Conservation (phyloP, 2,797 vertebrate species). For the Gallinago stenura region DNA sequence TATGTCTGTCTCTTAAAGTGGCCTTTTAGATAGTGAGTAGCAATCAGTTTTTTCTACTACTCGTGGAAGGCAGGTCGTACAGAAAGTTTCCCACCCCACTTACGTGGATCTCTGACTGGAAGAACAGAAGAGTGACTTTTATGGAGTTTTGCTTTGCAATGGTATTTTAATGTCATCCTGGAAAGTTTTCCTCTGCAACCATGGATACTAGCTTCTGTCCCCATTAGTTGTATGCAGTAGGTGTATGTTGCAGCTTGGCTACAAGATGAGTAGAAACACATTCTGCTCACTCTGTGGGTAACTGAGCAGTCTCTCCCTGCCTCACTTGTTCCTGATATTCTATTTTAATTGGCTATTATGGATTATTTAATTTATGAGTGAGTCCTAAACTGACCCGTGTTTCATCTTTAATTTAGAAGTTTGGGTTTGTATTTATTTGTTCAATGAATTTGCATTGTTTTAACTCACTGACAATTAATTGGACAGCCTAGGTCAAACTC, state of each 20-base stretch:
- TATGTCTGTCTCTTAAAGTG: neutral
- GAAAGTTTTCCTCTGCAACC: neutral
- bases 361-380: neutral
- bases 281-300: neutral
- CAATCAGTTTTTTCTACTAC: neutral
- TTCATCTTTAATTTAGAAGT: conserved; percentile 20
- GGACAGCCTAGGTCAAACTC: conserved; percentile 31
- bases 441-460: conserved; percentile 45
- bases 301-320: neutral
- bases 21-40: neutral
- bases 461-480: conserved; percentile 48
- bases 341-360: conserved; percentile 36
- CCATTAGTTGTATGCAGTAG: neutral
- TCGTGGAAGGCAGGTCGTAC: neutral
- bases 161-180: neutral
- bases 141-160: neutral
- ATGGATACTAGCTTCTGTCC: neutral
- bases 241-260: neutral
- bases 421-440: conserved; percentile 29
- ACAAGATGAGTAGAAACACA: neutral
- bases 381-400: neutral
- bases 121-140: neutral
- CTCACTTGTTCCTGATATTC: neutral
- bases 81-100: neutral
- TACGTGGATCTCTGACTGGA: neutral